Evolutionary conservation across 2,888 invertebrate genomes (phyloP), one percentile per base, ranked within the genome.

Genomic region (Paralinhomoeus sp.): DNA sequence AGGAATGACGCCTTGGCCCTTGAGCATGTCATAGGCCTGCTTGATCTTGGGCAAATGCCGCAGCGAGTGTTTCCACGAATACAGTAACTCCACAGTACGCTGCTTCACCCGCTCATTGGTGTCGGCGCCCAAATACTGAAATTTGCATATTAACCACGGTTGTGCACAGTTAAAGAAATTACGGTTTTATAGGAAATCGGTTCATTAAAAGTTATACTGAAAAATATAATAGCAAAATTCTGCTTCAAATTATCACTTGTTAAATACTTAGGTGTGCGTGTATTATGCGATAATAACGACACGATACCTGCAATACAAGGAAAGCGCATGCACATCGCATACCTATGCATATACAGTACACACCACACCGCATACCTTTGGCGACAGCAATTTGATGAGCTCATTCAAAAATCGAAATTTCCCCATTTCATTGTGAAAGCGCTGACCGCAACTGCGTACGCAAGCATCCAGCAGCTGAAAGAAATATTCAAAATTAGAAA

Each of bases 341-440:
- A n/a, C n/a, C n/a, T n/a, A n/a, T n/a, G n/a, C n/a, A n/a, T n/a
- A n/a, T n/a, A n/a, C n/a, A n/a, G n/a, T 37, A 9, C 23, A 21
- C 23, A n/a, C n/a, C n/a, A n/a, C n/a, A 17, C 3, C 22, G 13
- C 42, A 2, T 3, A 67, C 68, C 58, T 89, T 91, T 18, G 87
- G 87, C 0, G 89, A 91, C 1, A 97, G 81, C 36, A 97, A 69
- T 58, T 85, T 82, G 53, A 91, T 89, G 69, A 93, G 74, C 69
- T 91, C 87, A 68, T 97, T 97, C 15, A 97, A 71, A 65, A 97
- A 97, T 37, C 84, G 73, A 66, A 89, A 93, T 67, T 89, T 91
- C 42, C 85, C 85, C 44, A 91, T 75, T 73, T 89, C 87, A 40
- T 77, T 74, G 58, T 83, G 82, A 63, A 91, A 89, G 48, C 71